phyloP scores from a whole-genome alignment of 2,888 invertebrate species.

The Heliconius charithonia region DNA sequence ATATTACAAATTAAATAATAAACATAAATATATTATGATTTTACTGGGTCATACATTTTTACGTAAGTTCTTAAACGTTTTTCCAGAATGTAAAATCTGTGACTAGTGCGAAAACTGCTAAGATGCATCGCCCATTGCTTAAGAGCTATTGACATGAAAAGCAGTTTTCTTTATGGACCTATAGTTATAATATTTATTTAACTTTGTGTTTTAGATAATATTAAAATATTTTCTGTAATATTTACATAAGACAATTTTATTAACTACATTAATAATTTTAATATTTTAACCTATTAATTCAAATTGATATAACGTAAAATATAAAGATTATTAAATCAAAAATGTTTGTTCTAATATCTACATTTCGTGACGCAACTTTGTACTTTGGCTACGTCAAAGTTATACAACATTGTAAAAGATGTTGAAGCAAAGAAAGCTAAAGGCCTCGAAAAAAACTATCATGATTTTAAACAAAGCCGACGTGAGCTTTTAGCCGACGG shows the following conservation, averaged over 20 bases:
- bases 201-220: background rate
- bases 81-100: conserved; percentile 1
- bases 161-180: conserved; percentile 1
- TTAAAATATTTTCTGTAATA: background rate
- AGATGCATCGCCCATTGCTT: conserved; percentile 11
- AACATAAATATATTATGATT: background rate
- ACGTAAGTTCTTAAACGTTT: background rate
- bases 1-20: background rate
- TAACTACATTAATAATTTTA: background rate
- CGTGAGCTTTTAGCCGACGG: conserved; percentile 24
- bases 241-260: background rate
- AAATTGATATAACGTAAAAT: background rate
- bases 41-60: background rate
- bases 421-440: background rate
- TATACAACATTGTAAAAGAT: conserved; percentile 12
- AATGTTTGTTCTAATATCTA: background rate
- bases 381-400: background rate
- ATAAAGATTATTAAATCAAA: background rate
- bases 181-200: background rate
- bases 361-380: background rate
- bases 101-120: conserved; percentile 3
- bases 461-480: conserved; percentile 29
- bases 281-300: background rate
- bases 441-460: conserved; percentile 22
- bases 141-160: conserved; percentile 25